Conservation (phyloP, 2,113 vertebrate genomes). For the Rattus rattus region DNA sequence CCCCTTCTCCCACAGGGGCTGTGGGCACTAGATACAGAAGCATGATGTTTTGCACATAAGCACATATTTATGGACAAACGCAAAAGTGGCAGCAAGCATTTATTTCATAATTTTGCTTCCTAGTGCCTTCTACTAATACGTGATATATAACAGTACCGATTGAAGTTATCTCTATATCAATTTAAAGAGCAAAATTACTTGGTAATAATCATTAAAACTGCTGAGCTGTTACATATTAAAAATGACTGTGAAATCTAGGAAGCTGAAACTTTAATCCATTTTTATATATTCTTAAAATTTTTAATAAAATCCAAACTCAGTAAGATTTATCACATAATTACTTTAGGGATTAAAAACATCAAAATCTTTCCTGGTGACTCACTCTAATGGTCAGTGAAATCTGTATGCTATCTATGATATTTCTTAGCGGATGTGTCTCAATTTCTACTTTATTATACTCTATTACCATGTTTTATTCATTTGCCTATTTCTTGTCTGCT, state of each 20-base stretch:
- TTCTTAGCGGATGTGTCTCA: conserved; percentile 74
- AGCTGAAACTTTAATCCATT: conserved; percentile 75
- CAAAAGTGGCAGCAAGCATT: neutral
- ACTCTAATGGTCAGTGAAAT: conserved; percentile 79
- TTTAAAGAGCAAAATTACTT: conserved; percentile 51
- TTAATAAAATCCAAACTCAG: conserved; percentile 75
- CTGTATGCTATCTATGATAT: conserved; percentile 67
- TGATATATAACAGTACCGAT: neutral
- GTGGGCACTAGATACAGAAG: neutral
- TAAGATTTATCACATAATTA: conserved; percentile 74
- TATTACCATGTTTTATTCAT: conserved; percentile 80
- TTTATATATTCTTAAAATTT: conserved; percentile 76
- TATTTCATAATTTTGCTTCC: neutral
- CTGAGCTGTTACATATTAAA: conserved; percentile 71
- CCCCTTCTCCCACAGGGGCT: neutral
- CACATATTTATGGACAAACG: neutral
- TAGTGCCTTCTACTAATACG: neutral
- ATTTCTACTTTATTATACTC: conserved; percentile 77
- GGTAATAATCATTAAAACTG: conserved; percentile 70
- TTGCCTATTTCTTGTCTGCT: conserved; percentile 62
- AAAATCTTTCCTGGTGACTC: conserved; percentile 62
- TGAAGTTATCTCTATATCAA: conserved; percentile 42
- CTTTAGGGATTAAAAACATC: conserved; percentile 76
- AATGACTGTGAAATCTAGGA: conserved; percentile 68
- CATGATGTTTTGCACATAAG: neutral